Evolutionary conservation across 2,797 vertebrate species (phyloP), one percentile per base, ranked within the genome.

Genomic region (Hippoglossus hippoglossus): DNA sequence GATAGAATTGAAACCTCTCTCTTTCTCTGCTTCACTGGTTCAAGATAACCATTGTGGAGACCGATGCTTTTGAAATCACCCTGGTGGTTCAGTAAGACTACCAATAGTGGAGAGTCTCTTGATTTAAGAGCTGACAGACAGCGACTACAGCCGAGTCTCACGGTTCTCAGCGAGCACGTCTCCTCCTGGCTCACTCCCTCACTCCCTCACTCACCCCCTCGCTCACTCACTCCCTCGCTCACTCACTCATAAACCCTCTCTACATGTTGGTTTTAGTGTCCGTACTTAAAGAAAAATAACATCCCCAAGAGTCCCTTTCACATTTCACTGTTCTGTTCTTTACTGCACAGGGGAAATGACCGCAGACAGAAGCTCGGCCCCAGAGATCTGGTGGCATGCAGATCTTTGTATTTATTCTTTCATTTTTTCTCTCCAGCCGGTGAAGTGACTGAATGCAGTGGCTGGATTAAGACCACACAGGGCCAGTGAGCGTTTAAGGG

Each of bases 21-120:
- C 67, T 87, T 79, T 87, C 76, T 83, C 78, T 71, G 87, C 88
- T 89, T 86, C 83, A 76, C 75, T 87, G 87, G 54, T 87, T 90
- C 82, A 64, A 87, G 89, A 91, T 89, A 90, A 90, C 81, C 74
- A 81, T 65, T 81, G 85, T 78, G 80, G 82, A 89, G 87, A 79
- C 64, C 59, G 21, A 69, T 80, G 80, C 79, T 81, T 83, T 85
- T 80, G 77, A 83, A 87, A 87, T 90, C 87, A 84, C 86, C 78
- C 81, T 31, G 56, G 79, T 81, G 80, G 76, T 76, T 79, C 85
- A 74, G 79, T 81, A 88, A 82, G 83, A 86, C 86, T 73, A 79
- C 77, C 78, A 81, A 83, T 85, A 80, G 82, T 73, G 79, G 63
- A 61, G 80, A 87, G 76, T 71, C 74, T 83, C 81, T 85, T 87